Evolutionary conservation across 2,113 vertebrate genomes (phyloP), one percentile per base, ranked within the genome.

Genomic region (Brachypteracias leptosomus): DNA sequence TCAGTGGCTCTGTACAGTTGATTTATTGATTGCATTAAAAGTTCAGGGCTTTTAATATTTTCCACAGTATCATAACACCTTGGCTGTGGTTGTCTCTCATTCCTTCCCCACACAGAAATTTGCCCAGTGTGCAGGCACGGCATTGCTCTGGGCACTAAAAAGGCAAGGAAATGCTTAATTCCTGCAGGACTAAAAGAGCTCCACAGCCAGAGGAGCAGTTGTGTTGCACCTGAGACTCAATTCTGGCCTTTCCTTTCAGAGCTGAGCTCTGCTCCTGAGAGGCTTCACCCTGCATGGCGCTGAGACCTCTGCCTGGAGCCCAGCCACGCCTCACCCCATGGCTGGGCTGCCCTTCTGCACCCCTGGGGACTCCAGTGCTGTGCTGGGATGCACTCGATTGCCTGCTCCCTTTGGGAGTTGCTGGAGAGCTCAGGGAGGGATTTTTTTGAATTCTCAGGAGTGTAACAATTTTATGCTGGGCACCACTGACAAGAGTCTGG

Each of bases 211-310:
- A 80, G 21, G 7, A 73, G 29, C 4, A 22, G 13, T 29, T 6
- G 4, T 70, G 14, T 33, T 51, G n/a, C n/a, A n/a, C 11, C 11
- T 0, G 9, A 76, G 33, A n/a, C 25, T 46, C 19, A 36, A 7
- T 44, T 76, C 76, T 35, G 21, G 25, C 35, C 62, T 88, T 63
- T 55, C 9, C 7, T 49, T 13, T 68, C 19, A 62, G 63, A 70
- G 31, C 4, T 49, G 33, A 54, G 4, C 2, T 0, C 16, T 13
- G 29, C 33, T 68, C n/a, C 20, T 40, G 74, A 66, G 57, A 35
- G 31, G 13, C 26, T 72, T 77, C 22, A 54, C 28, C 63, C 49
- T 22, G 22, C 13, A 5, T 0, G 1, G 22, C 0, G 1, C 57
- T 25, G n/a, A 59, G 33, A 0, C 2, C 25, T 28, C 36, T 21